Evolutionary conservation across 2,888 invertebrate genomes (phyloP).

Genomic region (Aphidius colemani): DNA sequence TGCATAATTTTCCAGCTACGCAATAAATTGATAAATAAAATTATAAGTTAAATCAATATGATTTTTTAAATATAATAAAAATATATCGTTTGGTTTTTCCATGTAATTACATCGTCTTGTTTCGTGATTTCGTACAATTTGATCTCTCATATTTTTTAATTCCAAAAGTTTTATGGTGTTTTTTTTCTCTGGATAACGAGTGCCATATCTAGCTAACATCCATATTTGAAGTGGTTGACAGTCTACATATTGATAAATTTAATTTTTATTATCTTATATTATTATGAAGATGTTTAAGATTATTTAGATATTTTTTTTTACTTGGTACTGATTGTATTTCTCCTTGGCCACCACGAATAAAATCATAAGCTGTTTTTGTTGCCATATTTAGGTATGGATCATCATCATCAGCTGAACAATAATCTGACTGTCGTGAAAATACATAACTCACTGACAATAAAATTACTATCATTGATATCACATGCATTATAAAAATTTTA

Average conservation of each 20-base stretch:
- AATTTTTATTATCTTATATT: neutral
- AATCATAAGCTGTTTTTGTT: slow-evolving; percentile 78
- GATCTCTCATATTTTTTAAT: slow-evolving; percentile 66
- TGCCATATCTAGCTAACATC: slow-evolving; percentile 73
- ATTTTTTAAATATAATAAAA: too few relatives aligned
- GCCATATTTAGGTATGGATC: slow-evolving; percentile 73
- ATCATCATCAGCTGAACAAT: slow-evolving; percentile 67
- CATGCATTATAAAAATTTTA: neutral
- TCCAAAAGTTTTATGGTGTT: slow-evolving; percentile 65
- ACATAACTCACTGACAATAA: slow-evolving; percentile 31
- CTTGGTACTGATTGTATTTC: slow-evolving; percentile 70
- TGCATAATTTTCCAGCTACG: slow-evolving; percentile 67
- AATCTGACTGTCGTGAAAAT: slow-evolving; percentile 53
- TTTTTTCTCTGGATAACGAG: slow-evolving; percentile 67
- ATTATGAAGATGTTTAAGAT: neutral
- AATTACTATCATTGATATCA: neutral
- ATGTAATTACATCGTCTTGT: slow-evolving; percentile 61
- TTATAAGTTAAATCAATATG: slow-evolving; percentile 7
- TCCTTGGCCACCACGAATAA: slow-evolving; percentile 67
- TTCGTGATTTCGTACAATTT: slow-evolving; percentile 71
- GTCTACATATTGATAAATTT: slow-evolving; percentile 59
- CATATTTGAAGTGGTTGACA: slow-evolving; percentile 76
- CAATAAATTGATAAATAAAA: slow-evolving; percentile 8
- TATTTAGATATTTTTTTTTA: slow-evolving; percentile 51
- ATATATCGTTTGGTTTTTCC: neutral